These are phyloP conservation scores for Endotricha flammealis DNA, from an alignment of 2,888 invertebrate genomes.

Conservation along the genomic window DNA sequence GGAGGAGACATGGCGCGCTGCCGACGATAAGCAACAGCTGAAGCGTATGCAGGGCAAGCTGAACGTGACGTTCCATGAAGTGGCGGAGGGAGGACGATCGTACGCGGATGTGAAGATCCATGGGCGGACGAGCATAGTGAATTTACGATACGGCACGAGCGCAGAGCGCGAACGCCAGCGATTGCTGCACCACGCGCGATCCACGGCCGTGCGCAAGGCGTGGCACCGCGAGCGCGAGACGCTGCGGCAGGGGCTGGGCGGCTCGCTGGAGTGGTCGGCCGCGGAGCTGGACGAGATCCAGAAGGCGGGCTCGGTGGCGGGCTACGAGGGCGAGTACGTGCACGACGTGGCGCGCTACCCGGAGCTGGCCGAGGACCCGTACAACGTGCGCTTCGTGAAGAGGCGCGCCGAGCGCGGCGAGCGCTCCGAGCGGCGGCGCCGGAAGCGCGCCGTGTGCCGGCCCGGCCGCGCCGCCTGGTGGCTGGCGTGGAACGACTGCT, in stretches of 20 bases:
- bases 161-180: constrained; percentile 93
- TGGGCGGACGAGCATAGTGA: constrained; percentile 92
- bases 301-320: constrained; percentile 88
- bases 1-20: constrained; percentile 92
- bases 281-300: constrained; percentile 93
- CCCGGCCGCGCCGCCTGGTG: constrained; percentile 70
- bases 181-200: constrained; percentile 92
- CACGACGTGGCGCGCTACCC: constrained; percentile 94
- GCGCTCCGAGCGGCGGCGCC: constrained; percentile 84
- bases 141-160: constrained; percentile 95
- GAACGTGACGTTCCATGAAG: constrained; percentile 94
- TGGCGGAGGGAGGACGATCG: constrained; percentile 85
- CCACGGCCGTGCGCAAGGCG: constrained; percentile 91
- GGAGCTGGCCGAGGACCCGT: constrained; percentile 96
- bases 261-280: constrained; percentile 90
- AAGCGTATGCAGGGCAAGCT: constrained; percentile 93
- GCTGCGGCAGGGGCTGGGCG: constrained; percentile 85
- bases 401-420: constrained; percentile 85
- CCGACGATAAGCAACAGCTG: constrained; percentile 91
- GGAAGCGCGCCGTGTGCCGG: constrained; percentile 81
- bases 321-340: constrained; percentile 94
- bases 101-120: constrained; percentile 94
- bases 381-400: constrained; percentile 93
- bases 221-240: constrained; percentile 96
- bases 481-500: constrained; percentile 70